Conservation (phyloP, 2,797 vertebrate species). For the Cossypha dichroa region DNA sequence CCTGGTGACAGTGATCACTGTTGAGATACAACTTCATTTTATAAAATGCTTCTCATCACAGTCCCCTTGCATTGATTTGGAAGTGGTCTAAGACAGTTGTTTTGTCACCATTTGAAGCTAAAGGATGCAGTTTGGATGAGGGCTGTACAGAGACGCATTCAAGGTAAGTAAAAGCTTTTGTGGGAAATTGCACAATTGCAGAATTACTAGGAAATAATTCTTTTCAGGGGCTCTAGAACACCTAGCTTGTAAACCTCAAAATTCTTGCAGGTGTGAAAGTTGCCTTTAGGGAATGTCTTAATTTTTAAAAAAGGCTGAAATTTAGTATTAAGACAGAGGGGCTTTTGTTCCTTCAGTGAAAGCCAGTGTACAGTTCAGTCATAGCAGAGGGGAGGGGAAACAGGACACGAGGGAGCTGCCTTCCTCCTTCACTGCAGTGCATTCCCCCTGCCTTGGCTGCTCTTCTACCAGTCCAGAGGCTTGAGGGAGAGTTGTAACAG, state of each 20-base stretch:
- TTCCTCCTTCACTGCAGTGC: background rate
- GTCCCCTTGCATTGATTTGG: rapidly evolving
- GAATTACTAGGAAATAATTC: background rate
- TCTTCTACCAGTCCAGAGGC: background rate
- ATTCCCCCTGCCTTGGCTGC: background rate
- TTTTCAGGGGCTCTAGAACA: background rate
- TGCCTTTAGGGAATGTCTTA: background rate
- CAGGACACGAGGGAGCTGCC: rapidly evolving
- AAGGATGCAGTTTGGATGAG: background rate
- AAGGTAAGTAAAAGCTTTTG: background rate
- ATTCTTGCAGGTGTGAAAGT: rapidly evolving
- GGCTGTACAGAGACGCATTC: rapidly evolving
- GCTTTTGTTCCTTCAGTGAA: background rate
- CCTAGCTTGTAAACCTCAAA: background rate
- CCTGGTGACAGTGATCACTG: rapidly evolving
- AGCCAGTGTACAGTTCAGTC: background rate
- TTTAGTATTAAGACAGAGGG: background rate
- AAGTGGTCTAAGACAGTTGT: background rate
- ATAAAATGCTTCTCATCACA: background rate
- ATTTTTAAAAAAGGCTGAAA: background rate
- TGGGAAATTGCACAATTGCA: background rate
- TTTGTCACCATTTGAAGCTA: background rate
- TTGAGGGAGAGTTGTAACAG: rapidly evolving
- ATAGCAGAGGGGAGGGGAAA: background rate
- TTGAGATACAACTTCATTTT: background rate